Base-by-base conservation (phyloP, 2,113 vertebrate genomes). In the Machaerirhynchus nigripectus region DNA sequence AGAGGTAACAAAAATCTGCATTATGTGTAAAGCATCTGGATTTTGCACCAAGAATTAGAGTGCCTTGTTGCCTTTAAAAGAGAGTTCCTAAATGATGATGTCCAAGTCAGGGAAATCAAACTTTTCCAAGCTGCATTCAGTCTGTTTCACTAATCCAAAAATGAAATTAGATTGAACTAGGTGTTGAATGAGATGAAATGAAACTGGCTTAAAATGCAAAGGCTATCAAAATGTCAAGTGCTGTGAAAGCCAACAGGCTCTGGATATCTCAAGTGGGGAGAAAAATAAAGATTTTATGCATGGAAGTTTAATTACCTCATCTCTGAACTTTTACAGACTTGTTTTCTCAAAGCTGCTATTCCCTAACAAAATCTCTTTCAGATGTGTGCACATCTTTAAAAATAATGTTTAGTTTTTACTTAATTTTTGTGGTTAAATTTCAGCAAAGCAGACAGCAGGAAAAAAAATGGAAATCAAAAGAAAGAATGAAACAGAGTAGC, bases 171-270 rank as follows among this genome's bases (percentile, higher is more conserved):
- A 70, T 40, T 80, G 40, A 91, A 50, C 40, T 60, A 69, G 26
- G 37, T 80, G 42, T 57, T 80, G 67, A 88, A 57, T 17, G 10
- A 77, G 50, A 69, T 73, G 61, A 80, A 93, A 68, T 74, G 19
- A 77, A 93, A 83, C 26, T 61, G 71, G 53, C 37, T 92, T 83
- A 69, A 93, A 93, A 90, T 49, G 39, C 53, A 94, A 93, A 87
- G 53, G 65, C 84, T 93, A 94, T 71, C 74, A 79, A 95, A 95
- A 95, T 91, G 90, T 96, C 94, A 94, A 93, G 79, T 86, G 46
- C 21, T 95, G 31, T 65, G 79, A 93, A 83, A 87, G 50, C 61
- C 46, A 90, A 69, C 75, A 88, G 67, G 46, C 82, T 79, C 46
- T n/a, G 85, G n/a, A 22, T 63, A 50, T 27, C 63, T 95, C 76